Percentiles rank a stretch among this genome's conserved stretches.
Evolutionary conservation across 2,797 vertebrate genomes (phyloP).

Genomic region (Rhadinocentrus ornatus): DNA sequence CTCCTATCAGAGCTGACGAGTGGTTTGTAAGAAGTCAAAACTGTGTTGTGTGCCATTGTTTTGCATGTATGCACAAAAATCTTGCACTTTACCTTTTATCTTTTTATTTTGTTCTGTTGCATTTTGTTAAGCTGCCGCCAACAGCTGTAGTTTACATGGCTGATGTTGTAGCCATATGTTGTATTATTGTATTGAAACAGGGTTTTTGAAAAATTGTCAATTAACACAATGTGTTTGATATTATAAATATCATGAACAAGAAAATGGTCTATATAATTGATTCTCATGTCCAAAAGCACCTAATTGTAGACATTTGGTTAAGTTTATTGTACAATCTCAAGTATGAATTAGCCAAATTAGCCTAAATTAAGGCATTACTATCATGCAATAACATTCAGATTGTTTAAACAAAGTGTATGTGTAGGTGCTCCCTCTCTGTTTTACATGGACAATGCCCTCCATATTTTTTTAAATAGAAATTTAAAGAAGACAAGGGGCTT

Average conservation of each 20-base stretch:
- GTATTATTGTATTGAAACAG: not conserved
- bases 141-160: not conserved
- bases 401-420: not conserved
- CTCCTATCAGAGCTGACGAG: too few species aligned
- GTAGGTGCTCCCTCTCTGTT: not conserved
- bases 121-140: not conserved
- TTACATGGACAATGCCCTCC: not conserved
- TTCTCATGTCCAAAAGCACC: too few species aligned
- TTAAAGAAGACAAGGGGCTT: slow-evolving; percentile 12
- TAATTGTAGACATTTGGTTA: too few species aligned
- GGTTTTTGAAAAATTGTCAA: not conserved
- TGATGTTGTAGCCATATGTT: not conserved
- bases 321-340: too few species aligned
- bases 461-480: not conserved
- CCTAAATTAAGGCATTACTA: not conserved
- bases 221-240: not conserved
- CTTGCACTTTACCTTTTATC: not conserved
- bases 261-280: too few species aligned
- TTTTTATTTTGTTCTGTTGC: not conserved
- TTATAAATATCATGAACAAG: too few species aligned
- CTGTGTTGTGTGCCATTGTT: too few species aligned
- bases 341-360: too few species aligned
- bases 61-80: too few species aligned
- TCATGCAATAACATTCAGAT: not conserved
- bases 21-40: too few species aligned